Evolutionary conservation across 2,113 vertebrate species (phyloP).

Genomic region (Gnathonemus longibarbis): DNA sequence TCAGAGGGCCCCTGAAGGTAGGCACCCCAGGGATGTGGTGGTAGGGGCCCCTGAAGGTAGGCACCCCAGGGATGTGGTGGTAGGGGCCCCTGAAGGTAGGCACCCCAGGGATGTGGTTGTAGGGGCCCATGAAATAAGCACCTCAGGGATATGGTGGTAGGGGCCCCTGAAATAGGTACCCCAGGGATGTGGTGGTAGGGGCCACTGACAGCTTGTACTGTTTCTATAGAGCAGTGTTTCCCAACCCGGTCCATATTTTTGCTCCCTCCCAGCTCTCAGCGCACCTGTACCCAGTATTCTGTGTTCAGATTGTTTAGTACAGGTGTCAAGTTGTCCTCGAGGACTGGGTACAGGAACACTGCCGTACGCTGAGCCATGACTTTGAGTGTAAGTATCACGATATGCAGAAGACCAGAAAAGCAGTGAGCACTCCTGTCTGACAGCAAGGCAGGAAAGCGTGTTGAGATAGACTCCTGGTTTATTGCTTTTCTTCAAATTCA

Average conservation of each 20-base stretch:
- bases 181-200: not conserved
- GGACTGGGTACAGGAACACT: not conserved
- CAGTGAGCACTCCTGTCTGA: not conserved
- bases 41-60: not conserved
- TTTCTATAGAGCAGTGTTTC: not conserved
- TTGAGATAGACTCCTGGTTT: not conserved
- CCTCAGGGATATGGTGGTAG: not conserved
- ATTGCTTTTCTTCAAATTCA: not conserved
- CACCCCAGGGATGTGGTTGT: not conserved
- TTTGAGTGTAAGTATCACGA: not conserved
- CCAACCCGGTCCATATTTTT: not conserved
- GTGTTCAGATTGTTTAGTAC: not conserved
- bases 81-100: not conserved
- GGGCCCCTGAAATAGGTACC: not conserved
- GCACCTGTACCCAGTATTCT: not conserved
- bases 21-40: constrained; percentile 26
- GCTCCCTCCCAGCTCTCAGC: not conserved
- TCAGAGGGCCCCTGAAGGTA: constrained; percentile 94
- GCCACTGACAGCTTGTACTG: not conserved
- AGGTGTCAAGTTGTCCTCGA: not conserved
- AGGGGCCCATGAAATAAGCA: constrained; percentile 80
- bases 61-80: not conserved
- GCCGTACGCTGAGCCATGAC: not conserved
- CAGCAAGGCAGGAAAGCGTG: not conserved
- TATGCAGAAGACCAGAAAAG: not conserved